phyloP scores from a whole-genome alignment of 2,113 vertebrate genomes.

The Leptocoma aspasia region DNA sequence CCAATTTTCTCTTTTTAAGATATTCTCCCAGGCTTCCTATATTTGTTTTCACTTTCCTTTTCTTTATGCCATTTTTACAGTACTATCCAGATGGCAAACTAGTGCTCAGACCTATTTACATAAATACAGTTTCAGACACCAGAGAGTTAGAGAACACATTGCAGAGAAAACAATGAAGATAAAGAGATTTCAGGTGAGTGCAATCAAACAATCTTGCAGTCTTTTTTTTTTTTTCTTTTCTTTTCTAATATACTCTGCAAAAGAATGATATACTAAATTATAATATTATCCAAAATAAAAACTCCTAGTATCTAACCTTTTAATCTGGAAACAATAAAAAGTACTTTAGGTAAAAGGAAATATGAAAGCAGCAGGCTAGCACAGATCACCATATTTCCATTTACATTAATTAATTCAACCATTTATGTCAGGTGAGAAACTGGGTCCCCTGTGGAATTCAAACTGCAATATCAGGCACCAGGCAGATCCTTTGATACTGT shows the following conservation, averaged over 20 bases:
- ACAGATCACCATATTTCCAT: background rate
- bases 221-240: fast-evolving
- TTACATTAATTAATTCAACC: background rate
- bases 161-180: background rate
- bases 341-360: background rate
- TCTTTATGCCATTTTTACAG: background rate
- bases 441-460: background rate
- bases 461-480: background rate
- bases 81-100: background rate
- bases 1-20: background rate
- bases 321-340: background rate
- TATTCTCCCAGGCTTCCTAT: background rate
- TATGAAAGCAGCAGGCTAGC: background rate
- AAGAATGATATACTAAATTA: background rate
- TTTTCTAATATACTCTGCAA: background rate
- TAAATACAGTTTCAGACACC: background rate
- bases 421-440: background rate
- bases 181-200: background rate
- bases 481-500: background rate
- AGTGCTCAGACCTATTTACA: background rate
- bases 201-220: background rate
- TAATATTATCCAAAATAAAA: background rate
- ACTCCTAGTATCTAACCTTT: background rate
- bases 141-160: background rate
- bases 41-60: background rate